Evolutionary conservation across 2,113 vertebrate genomes (phyloP), one percentile per base, ranked within the genome.

Genomic region (Argyrosomus japonicus): DNA sequence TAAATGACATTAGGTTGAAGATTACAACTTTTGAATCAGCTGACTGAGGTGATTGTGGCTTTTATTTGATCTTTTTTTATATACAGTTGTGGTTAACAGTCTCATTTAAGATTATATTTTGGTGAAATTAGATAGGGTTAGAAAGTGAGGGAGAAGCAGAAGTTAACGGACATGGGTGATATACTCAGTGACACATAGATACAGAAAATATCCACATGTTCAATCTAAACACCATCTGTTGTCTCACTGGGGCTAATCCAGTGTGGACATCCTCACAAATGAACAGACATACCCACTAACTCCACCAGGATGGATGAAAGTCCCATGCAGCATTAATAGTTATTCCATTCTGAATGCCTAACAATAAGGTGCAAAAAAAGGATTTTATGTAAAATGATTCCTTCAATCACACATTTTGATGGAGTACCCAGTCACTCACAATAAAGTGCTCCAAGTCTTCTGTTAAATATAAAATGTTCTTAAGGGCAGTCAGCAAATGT

Each of bases 171-270:
- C 12, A 36, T 7, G 57, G 32, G 7, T 54, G 17, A 45, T 56
- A 8, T 12, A 58, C 32, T 45, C 27, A 56, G 27, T 14, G 56
- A 57, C 21, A 45, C 1, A 43, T 19, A 45, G 18, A 25, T 21
- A 23, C 3, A 50, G 21, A 27, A 32, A 48, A 58, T 23, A 50
- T 9, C 17, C 15, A 57, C 40, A 15, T 73, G 56, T 74, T 79
- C 21, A 56, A 47, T 79, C 18, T 74, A 62, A 81, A 63, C 43
- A 53, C 27, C 54, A 70, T 79, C 61, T 82, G 70, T 2, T 64
- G 50, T 11, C 75, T 32, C 18, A 21, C 10, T 27, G 21, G 53
- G 15, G 43, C 58, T 65, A 25, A 61, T 74, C 74, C 25, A 56
- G 11, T 32, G 69, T 75, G 63, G 63, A 69, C 62, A 32, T 61